These are phyloP conservation scores for Mormyrus iriodes DNA, from an alignment of 2,113 vertebrate genomes.

Conservation along the genomic window DNA sequence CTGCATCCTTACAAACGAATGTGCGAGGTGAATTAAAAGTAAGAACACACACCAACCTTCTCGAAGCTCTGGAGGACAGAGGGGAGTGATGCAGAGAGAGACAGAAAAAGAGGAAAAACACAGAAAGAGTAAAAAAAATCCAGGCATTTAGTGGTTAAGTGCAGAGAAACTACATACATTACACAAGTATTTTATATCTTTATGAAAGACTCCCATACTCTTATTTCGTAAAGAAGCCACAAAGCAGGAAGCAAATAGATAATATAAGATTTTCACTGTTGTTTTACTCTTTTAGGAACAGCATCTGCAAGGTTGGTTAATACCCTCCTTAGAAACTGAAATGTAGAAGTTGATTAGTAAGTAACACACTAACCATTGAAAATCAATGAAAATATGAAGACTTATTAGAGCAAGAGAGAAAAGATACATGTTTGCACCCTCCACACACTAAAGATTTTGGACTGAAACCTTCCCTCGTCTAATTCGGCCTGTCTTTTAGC, in stretches of 20 bases:
- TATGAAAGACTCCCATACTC: neutral
- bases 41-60: conserved; percentile 96
- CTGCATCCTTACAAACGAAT: conserved; percentile 68
- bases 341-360: conserved; percentile 62
- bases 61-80: conserved; percentile 95
- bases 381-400: conserved; percentile 36
- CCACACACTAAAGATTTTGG: neutral
- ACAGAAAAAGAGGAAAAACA: conserved; percentile 93
- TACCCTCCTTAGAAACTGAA: conserved; percentile 27
- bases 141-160: conserved; percentile 80
- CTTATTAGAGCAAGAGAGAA: conserved; percentile 42
- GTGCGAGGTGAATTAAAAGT: conserved; percentile 80
- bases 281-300: neutral
- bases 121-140: conserved; percentile 92
- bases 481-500: neutral
- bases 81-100: conserved; percentile 94
- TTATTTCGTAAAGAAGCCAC: neutral
- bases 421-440: conserved; percentile 33
- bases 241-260: neutral
- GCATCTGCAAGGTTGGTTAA: neutral
- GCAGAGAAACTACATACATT: conserved; percentile 8
- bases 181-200: neutral
- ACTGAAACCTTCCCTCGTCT: neutral
- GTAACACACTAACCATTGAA: conserved; percentile 65
- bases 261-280: neutral